A percentile compares a stretch with the other conserved stretches of the same genome.
Conservation (phyloP, 2,113 vertebrate genomes). For the mouse (Mus musculus) region GRCm39 chr7:5025001-5025500, state of each 20-base stretch:
- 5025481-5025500: background rate
- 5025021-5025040: background rate
- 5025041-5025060: background rate
- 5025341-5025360: background rate
- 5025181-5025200: background rate
- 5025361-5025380: background rate
- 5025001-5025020: background rate
- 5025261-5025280: background rate
- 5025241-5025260: background rate
- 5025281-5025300: background rate
- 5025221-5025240: background rate
- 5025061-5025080: background rate
- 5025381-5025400: background rate
- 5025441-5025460: rapidly evolving
- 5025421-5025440: background rate
- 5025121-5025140: background rate
- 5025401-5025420: background rate
- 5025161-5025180: background rate
- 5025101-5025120: background rate
- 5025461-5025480: background rate
- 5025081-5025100: background rate
- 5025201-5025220: background rate
- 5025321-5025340: background rate
- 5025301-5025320: background rate
- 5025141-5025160: background rate